These are phyloP conservation scores for Neogale vison DNA, from an alignment of 2,113 vertebrate species.

Conservation along the genomic window DNA sequence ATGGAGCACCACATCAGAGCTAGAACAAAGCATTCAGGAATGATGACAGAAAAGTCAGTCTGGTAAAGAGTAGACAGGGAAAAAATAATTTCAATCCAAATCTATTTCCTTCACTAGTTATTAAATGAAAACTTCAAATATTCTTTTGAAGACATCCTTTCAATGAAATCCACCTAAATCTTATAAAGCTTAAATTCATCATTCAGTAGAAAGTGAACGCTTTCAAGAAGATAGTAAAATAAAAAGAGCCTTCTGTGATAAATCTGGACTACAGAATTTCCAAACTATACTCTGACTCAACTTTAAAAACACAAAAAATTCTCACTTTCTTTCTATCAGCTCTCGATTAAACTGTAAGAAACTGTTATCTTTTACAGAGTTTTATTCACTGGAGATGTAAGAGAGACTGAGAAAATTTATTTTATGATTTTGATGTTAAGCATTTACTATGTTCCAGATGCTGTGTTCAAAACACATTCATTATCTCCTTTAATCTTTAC, in stretches of 20 bases:
- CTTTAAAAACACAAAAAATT: background rate
- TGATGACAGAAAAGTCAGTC: background rate
- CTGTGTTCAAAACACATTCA: background rate
- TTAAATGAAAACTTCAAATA: conserved; percentile 7
- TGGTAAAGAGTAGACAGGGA: background rate
- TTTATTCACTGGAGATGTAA: background rate
- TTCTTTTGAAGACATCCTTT: background rate
- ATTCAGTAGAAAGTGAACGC: background rate
- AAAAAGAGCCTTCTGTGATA: background rate
- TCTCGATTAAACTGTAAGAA: conserved; percentile 24
- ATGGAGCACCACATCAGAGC: background rate
- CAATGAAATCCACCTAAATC: background rate
- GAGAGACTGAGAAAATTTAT: background rate
- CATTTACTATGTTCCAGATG: background rate
- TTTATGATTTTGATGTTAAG: conserved; percentile 23
- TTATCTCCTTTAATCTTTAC: conserved; percentile 6
- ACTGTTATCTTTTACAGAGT: background rate
- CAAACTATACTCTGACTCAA: background rate
- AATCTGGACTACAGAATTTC: background rate
- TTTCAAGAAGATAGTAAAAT: conserved; percentile 7
- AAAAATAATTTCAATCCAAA: conserved; percentile 8
- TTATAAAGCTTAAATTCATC: conserved; percentile 31
- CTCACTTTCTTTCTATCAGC: conserved; percentile 16
- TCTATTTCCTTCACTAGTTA: background rate
- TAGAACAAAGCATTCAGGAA: conserved; percentile 3